A percentile compares a stretch with the other conserved stretches of the same genome.
These are phyloP conservation scores for Somateria mollissima DNA, from an alignment of 2,797 vertebrate species.

Conservation along the genomic window DNA sequence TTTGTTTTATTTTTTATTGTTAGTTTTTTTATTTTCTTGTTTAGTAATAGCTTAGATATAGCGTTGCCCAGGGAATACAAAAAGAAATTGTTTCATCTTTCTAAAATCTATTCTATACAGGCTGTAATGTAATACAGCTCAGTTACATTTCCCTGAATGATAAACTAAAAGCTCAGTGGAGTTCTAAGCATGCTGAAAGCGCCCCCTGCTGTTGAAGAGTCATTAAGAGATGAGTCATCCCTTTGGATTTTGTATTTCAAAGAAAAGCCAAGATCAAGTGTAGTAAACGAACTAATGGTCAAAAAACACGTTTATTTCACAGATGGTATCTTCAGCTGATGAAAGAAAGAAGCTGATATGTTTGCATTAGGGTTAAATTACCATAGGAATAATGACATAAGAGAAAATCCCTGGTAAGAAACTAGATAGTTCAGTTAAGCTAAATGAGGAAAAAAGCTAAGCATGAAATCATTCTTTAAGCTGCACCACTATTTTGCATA, in stretches of 20 bases:
- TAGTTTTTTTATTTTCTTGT: neutral
- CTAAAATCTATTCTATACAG: conserved; percentile 19
- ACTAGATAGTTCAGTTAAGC: neutral
- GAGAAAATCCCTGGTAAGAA: neutral
- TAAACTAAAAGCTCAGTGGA: neutral
- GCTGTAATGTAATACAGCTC: neutral
- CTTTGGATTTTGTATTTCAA: neutral
- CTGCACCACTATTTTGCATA: neutral
- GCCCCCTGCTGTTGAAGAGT: conserved; percentile 59
- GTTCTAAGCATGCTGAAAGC: conserved; percentile 38
- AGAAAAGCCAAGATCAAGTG: neutral
- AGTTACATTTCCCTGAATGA: neutral
- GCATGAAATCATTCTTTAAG: neutral
- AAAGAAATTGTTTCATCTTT: conserved; percentile 7
- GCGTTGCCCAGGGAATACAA: neutral
- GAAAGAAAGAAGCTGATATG: neutral
- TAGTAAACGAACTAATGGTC: neutral
- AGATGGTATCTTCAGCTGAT: neutral
- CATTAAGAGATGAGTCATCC: neutral
- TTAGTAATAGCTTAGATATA: neutral
- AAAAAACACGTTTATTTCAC: neutral
- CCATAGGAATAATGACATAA: neutral
- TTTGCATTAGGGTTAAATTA: neutral
- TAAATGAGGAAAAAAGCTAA: neutral
- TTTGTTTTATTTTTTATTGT: neutral